phyloP scores from a whole-genome alignment of 2,888 invertebrate genomes.

The Dione vanillae region DNA sequence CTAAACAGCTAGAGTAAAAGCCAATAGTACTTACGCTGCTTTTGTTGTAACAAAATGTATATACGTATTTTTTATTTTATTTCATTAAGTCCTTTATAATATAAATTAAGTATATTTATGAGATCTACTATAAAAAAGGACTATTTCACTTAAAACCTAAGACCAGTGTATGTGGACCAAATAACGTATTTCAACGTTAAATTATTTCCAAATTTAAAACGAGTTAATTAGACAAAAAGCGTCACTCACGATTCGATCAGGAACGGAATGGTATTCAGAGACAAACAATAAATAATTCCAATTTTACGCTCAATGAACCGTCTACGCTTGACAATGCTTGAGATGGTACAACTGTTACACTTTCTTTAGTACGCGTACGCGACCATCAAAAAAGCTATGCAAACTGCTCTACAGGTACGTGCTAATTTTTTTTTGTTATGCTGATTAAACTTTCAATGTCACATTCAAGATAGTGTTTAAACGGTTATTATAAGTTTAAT shows the following conservation, averaged over 20 bases:
- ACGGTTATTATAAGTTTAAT: slow-evolving; percentile 16
- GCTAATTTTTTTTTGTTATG: slow-evolving; percentile 2
- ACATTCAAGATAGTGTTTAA: neutral
- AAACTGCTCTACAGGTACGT: neutral
- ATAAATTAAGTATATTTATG: neutral
- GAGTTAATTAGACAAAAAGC: slow-evolving; percentile 41
- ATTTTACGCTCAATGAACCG: slow-evolving; percentile 60
- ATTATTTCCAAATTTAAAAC: slow-evolving; percentile 32
- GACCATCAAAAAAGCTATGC: slow-evolving; percentile 16
- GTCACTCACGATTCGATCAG: slow-evolving; percentile 55
- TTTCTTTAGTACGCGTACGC: slow-evolving; percentile 33
- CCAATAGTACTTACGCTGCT: neutral
- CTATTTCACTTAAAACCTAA: too few species aligned
- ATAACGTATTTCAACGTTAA: slow-evolving; percentile 12
- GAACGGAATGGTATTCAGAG: slow-evolving; percentile 56
- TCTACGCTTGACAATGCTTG: slow-evolving; percentile 40
- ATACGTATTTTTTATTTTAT: neutral
- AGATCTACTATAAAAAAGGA: neutral
- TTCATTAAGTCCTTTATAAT: neutral
- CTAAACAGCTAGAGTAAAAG: neutral
- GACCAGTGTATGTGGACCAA: neutral
- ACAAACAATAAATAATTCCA: slow-evolving; percentile 61
- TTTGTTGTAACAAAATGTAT: neutral
- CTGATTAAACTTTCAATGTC: slow-evolving; percentile 23
- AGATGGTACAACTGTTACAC: slow-evolving; percentile 32